These are phyloP conservation scores for Alectoris magna DNA, from an alignment of 2,797 vertebrate genomes.

Conservation along the genomic window DNA sequence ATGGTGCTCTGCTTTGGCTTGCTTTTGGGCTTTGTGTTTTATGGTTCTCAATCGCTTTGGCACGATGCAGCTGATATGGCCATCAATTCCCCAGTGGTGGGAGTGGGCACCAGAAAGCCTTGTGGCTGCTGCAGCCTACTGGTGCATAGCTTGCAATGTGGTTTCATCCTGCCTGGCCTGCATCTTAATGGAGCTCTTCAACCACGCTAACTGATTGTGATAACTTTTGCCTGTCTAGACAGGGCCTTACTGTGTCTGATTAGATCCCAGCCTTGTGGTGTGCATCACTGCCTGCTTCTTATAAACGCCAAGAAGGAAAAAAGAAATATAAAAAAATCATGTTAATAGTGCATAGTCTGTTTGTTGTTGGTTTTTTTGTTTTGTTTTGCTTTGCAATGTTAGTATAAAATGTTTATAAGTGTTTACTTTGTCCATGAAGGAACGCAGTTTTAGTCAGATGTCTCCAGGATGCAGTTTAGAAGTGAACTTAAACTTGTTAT, in stretches of 20 bases:
- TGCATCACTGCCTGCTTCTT: conserved; percentile 59
- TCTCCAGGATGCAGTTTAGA: conserved; percentile 42
- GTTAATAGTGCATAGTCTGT: conserved; percentile 24
- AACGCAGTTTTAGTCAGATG: conserved; percentile 41
- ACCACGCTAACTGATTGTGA: conserved; percentile 57
- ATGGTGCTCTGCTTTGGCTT: not conserved
- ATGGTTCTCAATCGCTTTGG: not conserved
- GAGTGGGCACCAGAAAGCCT: not conserved
- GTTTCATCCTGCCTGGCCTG: conserved; percentile 40
- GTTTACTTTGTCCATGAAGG: conserved; percentile 52
- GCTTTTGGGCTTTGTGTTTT: not conserved
- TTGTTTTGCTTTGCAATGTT: conserved; percentile 14
- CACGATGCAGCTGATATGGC: too few species aligned
- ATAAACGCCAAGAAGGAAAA: not conserved
- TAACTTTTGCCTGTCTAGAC: conserved; percentile 73
- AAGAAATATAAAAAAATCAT: not conserved
- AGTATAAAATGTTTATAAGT: conserved; percentile 61
- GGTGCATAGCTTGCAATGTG: not conserved
- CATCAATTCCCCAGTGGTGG: not conserved
- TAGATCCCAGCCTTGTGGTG: conserved; percentile 43
- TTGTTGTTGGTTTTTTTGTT: not conserved
- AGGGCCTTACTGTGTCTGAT: conserved; percentile 69
- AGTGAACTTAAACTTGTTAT: conserved; percentile 21
- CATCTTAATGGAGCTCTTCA: conserved; percentile 58
- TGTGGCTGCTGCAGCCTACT: not conserved